phyloP scores from a whole-genome alignment of 1,140 invertebrate genomes.

The Micrasema longulum region DNA sequence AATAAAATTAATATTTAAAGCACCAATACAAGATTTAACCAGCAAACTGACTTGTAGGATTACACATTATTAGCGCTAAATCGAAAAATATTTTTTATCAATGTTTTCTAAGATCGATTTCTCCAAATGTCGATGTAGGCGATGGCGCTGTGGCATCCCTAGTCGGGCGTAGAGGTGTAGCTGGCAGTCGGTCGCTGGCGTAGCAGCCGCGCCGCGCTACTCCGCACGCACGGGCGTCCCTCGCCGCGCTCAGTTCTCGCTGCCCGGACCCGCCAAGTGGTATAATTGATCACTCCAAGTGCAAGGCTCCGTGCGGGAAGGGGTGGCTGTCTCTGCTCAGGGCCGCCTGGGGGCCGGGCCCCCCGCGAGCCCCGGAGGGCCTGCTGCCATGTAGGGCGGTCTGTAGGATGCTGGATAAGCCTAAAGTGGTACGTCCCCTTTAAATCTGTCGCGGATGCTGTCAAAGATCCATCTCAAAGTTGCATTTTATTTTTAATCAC shows the following conservation, averaged over 20 bases:
- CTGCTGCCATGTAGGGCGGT: slow-evolving; percentile 43
- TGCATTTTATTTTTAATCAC: too few species aligned
- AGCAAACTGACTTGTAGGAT: too few species aligned
- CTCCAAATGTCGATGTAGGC: too few species aligned
- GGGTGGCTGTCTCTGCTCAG: slow-evolving; percentile 40
- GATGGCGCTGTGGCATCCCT: too few species aligned
- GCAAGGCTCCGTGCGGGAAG: slow-evolving; percentile 39
- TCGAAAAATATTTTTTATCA: too few species aligned
- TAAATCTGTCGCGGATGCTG: background rate
- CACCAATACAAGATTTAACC: too few species aligned
- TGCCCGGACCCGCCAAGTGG: slow-evolving; percentile 4
- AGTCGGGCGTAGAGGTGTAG: slow-evolving; percentile 1
- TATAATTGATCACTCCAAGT: slow-evolving; percentile 42
- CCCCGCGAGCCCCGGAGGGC: slow-evolving; percentile 14
- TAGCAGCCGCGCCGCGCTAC: slow-evolving; percentile 23
- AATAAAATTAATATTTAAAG: too few species aligned
- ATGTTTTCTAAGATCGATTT: too few species aligned
- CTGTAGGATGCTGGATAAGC: slow-evolving; percentile 52
- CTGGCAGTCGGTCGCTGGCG: background rate
- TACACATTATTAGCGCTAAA: too few species aligned
- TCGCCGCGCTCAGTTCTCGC: background rate
- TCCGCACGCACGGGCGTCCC: slow-evolving; percentile 18
- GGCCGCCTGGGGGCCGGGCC: slow-evolving; percentile 35
- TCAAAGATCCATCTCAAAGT: too few species aligned
- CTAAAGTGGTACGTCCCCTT: slow-evolving; percentile 50